These are phyloP conservation scores for Blomia tropicalis DNA, from an alignment of 2,888 invertebrate genomes.

Conservation along the genomic window DNA sequence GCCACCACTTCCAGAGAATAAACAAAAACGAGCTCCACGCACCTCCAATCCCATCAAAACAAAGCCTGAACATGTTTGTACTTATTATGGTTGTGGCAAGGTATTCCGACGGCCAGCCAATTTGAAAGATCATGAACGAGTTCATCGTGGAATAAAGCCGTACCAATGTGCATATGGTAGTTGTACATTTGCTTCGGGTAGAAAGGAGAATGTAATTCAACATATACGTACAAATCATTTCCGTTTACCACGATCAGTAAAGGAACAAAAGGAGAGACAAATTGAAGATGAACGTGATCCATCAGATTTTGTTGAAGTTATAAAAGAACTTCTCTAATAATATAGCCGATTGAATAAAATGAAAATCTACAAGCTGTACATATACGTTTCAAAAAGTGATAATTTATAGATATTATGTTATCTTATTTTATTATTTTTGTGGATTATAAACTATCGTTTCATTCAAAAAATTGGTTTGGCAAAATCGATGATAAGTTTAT, in stretches of 20 bases:
- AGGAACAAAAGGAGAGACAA: not conserved
- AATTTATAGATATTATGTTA: too few species aligned
- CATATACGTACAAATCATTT: conserved; percentile 1
- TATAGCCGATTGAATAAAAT: too few species aligned
- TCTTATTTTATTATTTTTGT: too few species aligned
- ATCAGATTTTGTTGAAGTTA: not conserved
- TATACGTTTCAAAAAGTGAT: too few species aligned
- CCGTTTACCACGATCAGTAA: not conserved
- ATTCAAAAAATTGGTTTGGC: too few species aligned
- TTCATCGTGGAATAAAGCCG: not conserved
- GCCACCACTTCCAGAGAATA: not conserved
- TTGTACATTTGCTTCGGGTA: not conserved
- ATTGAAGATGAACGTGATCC: not conserved
- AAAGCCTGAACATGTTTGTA: not conserved
- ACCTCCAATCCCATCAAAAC: not conserved
- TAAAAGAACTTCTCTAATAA: not conserved
- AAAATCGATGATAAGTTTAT: too few species aligned
- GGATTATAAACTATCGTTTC: too few species aligned
- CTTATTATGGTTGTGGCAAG: not conserved
- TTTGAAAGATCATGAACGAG: not conserved
- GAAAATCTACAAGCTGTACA: too few species aligned
- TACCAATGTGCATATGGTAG: not conserved
- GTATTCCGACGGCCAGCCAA: not conserved
- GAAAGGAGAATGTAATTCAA: conserved; percentile 2
- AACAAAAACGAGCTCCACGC: not conserved